Evolutionary conservation across 2,888 invertebrate genomes (phyloP).

Genomic region (Sialis lutaria): DNA sequence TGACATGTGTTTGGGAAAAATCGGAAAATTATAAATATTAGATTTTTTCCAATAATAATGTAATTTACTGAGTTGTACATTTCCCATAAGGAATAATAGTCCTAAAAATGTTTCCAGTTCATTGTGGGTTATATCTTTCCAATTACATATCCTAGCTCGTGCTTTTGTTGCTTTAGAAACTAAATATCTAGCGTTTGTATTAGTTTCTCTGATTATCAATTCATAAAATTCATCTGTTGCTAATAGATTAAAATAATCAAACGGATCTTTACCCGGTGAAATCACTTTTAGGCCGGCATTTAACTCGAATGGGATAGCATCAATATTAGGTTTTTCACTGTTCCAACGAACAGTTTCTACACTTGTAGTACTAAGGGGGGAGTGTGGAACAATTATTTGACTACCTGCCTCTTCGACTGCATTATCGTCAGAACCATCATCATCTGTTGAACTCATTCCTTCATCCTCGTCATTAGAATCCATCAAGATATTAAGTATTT

Average conservation of each 20-base stretch:
- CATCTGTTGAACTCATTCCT: no score
- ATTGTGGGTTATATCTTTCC: conserved; percentile 6
- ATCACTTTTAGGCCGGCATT: background rate
- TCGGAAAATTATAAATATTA: conserved; percentile 5
- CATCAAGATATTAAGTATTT: no score
- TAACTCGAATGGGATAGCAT: background rate
- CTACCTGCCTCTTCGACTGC: no score
- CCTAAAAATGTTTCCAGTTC: conserved; percentile 11
- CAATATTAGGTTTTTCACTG: no score
- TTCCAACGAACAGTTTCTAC: no score
- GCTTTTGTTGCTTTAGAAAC: background rate
- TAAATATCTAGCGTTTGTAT: background rate
- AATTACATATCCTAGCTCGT: conserved; percentile 2
- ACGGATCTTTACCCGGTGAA: background rate
- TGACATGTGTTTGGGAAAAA: conserved; percentile 5
- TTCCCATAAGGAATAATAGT: conserved; percentile 11
- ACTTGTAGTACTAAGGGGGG: no score
- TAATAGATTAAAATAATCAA: background rate
- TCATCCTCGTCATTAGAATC: no score
- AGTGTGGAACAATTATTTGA: no score
- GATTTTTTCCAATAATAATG: conserved; percentile 8
- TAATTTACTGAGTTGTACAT: conserved; percentile 9
- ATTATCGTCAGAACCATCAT: no score
- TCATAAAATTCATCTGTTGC: background rate
- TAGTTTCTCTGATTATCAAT: background rate